Conservation (phyloP, 2,888 invertebrate species). For the Lypha dubia region DNA sequence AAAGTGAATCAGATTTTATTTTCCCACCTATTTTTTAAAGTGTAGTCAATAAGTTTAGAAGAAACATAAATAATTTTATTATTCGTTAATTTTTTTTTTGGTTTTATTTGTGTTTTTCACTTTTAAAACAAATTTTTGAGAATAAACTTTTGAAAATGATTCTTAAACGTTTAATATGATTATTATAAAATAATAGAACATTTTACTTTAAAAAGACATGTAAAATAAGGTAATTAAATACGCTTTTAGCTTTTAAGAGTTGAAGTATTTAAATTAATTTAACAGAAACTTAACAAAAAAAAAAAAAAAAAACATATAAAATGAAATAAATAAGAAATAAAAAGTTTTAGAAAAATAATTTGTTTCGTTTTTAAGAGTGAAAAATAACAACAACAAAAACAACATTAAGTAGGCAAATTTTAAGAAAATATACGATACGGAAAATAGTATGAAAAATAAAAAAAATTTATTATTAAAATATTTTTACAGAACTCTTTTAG, state of each 20-base stretch:
- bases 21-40: slow-evolving; percentile 71
- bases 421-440: slow-evolving; percentile 18
- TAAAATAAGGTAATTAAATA: slow-evolving; percentile 83
- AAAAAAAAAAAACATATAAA: slow-evolving; percentile 52
- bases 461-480: slow-evolving; percentile 29
- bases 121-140: background rate
- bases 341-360: slow-evolving; percentile 47
- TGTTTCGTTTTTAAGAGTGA: slow-evolving; percentile 29
- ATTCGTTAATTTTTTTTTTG: slow-evolving; percentile 15
- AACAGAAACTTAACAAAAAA: slow-evolving; percentile 58
- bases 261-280: slow-evolving; percentile 74
- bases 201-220: slow-evolving; percentile 68
- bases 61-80: slow-evolving; percentile 24
- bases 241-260: slow-evolving; percentile 83
- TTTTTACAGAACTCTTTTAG: slow-evolving; percentile 46
- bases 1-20: slow-evolving; percentile 66
- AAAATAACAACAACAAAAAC: slow-evolving; percentile 6
- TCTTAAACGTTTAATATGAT: slow-evolving; percentile 20
- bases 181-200: slow-evolving; percentile 49
- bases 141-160: slow-evolving; percentile 18
- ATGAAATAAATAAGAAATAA: too few species aligned
- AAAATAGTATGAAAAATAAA: slow-evolving; percentile 5
- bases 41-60: slow-evolving; percentile 66
- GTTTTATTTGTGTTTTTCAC: slow-evolving; percentile 60
- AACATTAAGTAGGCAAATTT: slow-evolving; percentile 45